Evolutionary conservation across 2,113 vertebrate species (phyloP).

Genomic region (Eonycteris spelaea): DNA sequence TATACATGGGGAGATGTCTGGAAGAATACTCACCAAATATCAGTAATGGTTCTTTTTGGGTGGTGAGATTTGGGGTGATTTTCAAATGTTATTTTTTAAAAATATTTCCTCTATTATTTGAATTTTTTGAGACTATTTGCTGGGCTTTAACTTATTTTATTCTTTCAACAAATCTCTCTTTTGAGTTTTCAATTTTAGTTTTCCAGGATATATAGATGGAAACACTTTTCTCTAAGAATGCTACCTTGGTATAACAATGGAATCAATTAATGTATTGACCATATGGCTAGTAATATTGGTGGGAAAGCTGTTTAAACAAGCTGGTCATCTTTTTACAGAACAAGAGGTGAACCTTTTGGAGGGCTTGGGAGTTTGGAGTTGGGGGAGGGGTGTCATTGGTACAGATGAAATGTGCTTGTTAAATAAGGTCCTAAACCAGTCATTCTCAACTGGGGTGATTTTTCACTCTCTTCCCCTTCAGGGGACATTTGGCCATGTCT

Average conservation of each 20-base stretch:
- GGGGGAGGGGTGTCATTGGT: not conserved
- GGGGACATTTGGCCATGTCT: not conserved
- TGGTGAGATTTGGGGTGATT: not conserved
- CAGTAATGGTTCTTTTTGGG: not conserved
- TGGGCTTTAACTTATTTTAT: not conserved
- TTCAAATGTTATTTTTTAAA: not conserved
- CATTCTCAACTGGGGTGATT: not conserved
- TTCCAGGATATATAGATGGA: not conserved
- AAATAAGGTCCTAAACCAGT: not conserved
- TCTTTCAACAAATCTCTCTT: not conserved
- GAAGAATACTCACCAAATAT: not conserved
- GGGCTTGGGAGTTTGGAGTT: not conserved
- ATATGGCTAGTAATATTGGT: not conserved
- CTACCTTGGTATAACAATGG: not conserved
- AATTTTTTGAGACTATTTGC: not conserved
- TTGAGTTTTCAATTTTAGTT: conserved; percentile 8
- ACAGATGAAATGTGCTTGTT: not conserved
- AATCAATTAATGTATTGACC: not conserved
- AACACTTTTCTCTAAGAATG: not conserved
- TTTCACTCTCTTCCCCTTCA: accelerated
- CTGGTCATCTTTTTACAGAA: not conserved
- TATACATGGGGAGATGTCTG: not conserved
- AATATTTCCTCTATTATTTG: not conserved
- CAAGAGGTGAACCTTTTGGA: not conserved
- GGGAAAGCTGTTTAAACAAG: not conserved